Evolutionary conservation across 2,113 vertebrate genomes (phyloP), one percentile per base, ranked within the genome.

Genomic region (Cyanoderma ruficeps): DNA sequence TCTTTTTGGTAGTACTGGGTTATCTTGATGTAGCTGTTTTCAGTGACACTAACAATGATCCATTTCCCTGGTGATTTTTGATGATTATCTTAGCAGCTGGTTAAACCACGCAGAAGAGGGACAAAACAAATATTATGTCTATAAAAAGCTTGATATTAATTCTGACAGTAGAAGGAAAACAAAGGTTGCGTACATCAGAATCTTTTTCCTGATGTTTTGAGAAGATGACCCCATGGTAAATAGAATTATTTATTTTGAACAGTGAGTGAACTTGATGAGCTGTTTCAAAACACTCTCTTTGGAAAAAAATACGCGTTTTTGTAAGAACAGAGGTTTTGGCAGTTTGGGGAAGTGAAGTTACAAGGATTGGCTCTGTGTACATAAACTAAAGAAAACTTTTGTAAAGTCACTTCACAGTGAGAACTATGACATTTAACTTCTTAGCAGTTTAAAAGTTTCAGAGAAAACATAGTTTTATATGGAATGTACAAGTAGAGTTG

Each of bases 191-290:
- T 60, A 78, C 53, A 92, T 84, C 77, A 89, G 93, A 95, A 89
- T 88, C 28, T 79, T 94, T 92, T 95, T 81, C 72, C 52, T 89
- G 52, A 81, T 92, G 87, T 94, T 95, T 95, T 94, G 87, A 89
- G 94, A 94, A 94, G 83, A 87, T 84, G 91, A 87, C 69, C 60
- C 8, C 1, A 33, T 87, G 86, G 94, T 94, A 94, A 94, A 92
- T 87, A 84, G 65, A n/a, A 83, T 60, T 27, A 94, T 94, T 81
- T 96, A 37, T 95, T 95, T 68, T 96, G 93, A 92, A 83, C 69
- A 91, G 64, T 84, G 72, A 91, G 50, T 81, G 77, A 92, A 87
- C 93, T 94, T 75, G 47, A 93, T 81, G 86, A 93, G 72, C 69
- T 16, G 1, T 94, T 96, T 94, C 91, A 87, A 91, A 96, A 95